These are phyloP conservation scores for Diprion similis DNA, from an alignment of 1,140 invertebrate genomes.

Conservation along the genomic window DNA sequence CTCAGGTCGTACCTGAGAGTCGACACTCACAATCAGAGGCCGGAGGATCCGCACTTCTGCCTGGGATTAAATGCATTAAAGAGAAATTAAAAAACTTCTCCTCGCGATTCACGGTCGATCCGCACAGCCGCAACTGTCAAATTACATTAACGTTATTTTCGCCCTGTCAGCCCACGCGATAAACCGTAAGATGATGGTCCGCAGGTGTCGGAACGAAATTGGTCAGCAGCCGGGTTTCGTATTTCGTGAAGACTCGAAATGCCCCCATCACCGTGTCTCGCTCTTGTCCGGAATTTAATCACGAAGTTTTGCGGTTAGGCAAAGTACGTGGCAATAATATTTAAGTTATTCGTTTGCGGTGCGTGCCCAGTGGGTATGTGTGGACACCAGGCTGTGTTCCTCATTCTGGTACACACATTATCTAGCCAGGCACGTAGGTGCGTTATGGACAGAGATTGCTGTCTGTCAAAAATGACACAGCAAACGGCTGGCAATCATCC, in stretches of 20 bases:
- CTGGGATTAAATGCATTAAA: not conserved
- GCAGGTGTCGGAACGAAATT: slow-evolving; percentile 2
- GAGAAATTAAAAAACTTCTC: not conserved
- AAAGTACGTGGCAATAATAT: too few species aligned
- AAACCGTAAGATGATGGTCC: not conserved
- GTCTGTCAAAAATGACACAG: not conserved
- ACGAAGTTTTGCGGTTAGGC: too few species aligned
- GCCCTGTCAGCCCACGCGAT: not conserved
- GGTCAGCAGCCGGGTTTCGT: not conserved
- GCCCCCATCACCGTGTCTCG: too few species aligned
- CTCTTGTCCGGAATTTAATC: too few species aligned
- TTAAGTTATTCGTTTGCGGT: too few species aligned
- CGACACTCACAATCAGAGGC: not conserved
- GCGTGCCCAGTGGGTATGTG: too few species aligned
- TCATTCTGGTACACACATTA: too few species aligned
- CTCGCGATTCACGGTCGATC: not conserved
- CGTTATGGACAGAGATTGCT: not conserved
- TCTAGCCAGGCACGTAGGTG: not conserved
- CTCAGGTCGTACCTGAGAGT: not conserved
- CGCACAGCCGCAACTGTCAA: not conserved
- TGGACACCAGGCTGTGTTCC: too few species aligned
- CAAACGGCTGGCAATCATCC: slow-evolving; percentile 3
- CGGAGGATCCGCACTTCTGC: not conserved
- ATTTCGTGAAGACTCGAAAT: not conserved
- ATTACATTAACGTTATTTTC: not conserved